Evolutionary conservation across 1,140 invertebrate genomes (phyloP).

Genomic region (Meteorus sp.): DNA sequence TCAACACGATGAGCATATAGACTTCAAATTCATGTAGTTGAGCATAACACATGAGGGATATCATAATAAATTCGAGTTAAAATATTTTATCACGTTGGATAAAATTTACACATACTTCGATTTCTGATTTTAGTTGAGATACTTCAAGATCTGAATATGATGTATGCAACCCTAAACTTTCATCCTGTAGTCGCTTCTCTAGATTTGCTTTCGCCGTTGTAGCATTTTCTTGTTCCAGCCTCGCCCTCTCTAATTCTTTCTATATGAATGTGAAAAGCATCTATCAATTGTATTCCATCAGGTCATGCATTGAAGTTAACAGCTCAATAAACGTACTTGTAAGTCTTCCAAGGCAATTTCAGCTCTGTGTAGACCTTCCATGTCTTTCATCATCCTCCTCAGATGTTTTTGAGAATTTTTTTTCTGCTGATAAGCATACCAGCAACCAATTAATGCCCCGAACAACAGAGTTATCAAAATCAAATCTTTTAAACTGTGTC

Average conservation of each 20-base stretch:
- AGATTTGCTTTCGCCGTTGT: constrained; percentile 80
- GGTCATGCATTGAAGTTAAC: no score
- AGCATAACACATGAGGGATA: no score
- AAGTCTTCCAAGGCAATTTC: constrained; percentile 84
- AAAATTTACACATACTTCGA: constrained; percentile 67
- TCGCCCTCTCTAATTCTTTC: constrained; percentile 66
- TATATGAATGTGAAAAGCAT: constrained; percentile 40
- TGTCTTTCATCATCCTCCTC: constrained; percentile 86
- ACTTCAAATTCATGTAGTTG: no score
- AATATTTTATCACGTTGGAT: no score
- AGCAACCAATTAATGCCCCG: constrained; percentile 83
- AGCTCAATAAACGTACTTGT: constrained; percentile 70
- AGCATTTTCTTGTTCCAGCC: constrained; percentile 73
- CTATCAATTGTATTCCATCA: no score
- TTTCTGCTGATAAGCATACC: constrained; percentile 87
- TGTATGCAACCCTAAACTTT: constrained; percentile 68
- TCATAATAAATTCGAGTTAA: no score
- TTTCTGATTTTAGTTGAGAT: constrained; percentile 79
- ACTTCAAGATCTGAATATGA: constrained; percentile 81
- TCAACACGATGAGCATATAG: no score
- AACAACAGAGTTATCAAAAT: constrained; percentile 80
- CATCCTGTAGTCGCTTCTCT: constrained; percentile 73
- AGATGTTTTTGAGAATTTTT: constrained; percentile 84
- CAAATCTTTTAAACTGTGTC: constrained; percentile 83
- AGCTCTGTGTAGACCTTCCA: constrained; percentile 88